phyloP scores from a whole-genome alignment of 2,113 vertebrate genomes.

The Platysternon megacephalum region DNA sequence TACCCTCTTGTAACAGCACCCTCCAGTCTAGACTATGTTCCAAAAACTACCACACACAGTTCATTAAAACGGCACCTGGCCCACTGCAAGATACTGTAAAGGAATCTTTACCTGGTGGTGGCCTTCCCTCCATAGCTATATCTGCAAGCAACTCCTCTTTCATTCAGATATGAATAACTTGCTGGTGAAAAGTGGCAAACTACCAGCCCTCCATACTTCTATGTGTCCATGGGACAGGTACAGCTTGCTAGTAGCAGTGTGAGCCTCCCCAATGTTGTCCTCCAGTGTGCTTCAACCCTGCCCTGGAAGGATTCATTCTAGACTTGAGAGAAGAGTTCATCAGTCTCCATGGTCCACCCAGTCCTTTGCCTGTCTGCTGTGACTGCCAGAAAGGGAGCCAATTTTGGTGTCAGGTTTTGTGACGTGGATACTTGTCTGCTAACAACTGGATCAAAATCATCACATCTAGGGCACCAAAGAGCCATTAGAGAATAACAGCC shows the following conservation, averaged over 20 bases:
- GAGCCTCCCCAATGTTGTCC: not conserved
- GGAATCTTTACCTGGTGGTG: rapidly evolving
- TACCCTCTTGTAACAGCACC: not conserved
- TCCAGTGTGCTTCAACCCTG: not conserved
- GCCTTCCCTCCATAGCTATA: not conserved
- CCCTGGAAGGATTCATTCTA: not conserved
- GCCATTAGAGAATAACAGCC: not conserved
- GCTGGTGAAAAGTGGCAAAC: not conserved
- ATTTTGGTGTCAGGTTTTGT: not conserved
- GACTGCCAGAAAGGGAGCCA: not conserved
- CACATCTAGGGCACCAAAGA: not conserved
- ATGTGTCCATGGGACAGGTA: not conserved
- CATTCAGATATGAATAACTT: not conserved
- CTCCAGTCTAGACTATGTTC: not conserved
- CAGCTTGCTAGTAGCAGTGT: not conserved
- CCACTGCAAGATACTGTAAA: not conserved
- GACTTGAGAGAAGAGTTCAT: too few relatives aligned
- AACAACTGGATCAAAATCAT: not conserved
- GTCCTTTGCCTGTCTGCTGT: not conserved
- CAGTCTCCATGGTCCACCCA: not conserved
- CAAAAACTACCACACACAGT: not conserved
- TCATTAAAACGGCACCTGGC: not conserved
- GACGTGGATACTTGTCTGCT: not conserved
- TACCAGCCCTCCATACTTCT: not conserved
- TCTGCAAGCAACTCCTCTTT: not conserved